phyloP scores from a whole-genome alignment of 2,797 vertebrate genomes.

The Trematomus bernacchii region DNA sequence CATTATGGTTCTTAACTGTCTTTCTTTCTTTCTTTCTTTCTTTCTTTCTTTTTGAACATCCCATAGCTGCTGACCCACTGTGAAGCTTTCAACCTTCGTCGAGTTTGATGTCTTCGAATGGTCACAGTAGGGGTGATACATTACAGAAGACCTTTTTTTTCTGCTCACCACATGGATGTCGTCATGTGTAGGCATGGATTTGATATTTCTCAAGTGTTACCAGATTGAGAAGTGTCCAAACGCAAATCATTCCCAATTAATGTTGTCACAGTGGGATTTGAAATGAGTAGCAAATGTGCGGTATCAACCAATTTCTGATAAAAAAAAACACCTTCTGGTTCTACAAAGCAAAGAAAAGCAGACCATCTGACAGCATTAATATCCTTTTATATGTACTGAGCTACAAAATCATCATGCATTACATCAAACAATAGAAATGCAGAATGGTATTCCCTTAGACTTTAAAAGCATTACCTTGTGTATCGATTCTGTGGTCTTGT shows the following conservation, averaged over 20 bases:
- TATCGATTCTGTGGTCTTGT: constrained; percentile 75
- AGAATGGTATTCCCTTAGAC: constrained; percentile 37
- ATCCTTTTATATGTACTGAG: not conserved
- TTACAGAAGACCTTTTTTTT: constrained; percentile 35
- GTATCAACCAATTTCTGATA: constrained; percentile 1
- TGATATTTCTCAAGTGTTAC: constrained; percentile 43
- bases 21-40: constrained; percentile 34
- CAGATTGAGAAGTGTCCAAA: constrained; percentile 22
- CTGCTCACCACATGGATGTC: constrained; percentile 62
- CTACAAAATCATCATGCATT: constrained; percentile 5
- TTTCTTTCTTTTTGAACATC: constrained; percentile 47
- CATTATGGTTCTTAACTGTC: constrained; percentile 44
- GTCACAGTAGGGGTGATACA: constrained; percentile 64
- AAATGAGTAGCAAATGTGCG: constrained; percentile 13
- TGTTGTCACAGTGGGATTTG: constrained; percentile 27
- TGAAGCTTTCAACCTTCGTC: constrained; percentile 24
- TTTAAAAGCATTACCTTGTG: constrained; percentile 40
- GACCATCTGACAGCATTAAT: constrained; percentile 1
- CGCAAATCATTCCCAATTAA: constrained; percentile 38
- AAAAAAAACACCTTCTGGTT: constrained; percentile 17
- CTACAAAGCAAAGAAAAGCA: not conserved
- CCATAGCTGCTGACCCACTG: constrained; percentile 46
- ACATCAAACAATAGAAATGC: constrained; percentile 11
- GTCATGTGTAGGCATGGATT: constrained; percentile 44
- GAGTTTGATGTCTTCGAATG: constrained; percentile 76